Percentiles rank a stretch among this genome's conserved stretches.
Evolutionary conservation across 2,113 vertebrate genomes (phyloP).

Genomic region (Axis porcinus): DNA sequence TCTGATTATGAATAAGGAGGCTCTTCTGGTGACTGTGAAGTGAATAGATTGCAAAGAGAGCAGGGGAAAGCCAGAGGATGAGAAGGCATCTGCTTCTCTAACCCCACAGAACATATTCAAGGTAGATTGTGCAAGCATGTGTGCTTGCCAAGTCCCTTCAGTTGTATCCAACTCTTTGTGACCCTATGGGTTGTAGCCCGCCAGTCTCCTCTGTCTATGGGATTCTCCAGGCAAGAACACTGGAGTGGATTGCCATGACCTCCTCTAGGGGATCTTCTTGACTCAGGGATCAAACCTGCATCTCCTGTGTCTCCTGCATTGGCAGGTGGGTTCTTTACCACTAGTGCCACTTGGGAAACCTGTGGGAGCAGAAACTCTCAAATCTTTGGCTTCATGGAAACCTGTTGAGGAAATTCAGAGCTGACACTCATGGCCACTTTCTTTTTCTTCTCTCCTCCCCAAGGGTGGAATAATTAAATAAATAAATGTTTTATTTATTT

Average conservation of each 20-base stretch:
- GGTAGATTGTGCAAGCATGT: neutral
- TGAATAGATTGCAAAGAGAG: neutral
- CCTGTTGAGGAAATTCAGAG: neutral
- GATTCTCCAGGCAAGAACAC: neutral
- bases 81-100: neutral
- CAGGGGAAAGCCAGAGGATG: neutral
- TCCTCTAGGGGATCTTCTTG: neutral
- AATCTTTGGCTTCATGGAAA: neutral
- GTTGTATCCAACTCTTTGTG: neutral
- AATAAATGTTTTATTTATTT: too few relatives aligned
- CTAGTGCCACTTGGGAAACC: neutral
- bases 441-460: neutral
- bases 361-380: neutral
- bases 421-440: neutral
- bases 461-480: neutral
- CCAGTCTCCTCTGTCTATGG: neutral
- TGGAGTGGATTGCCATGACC: neutral
- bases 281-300: neutral
- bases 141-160: neutral
- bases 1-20: neutral
- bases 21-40: neutral
- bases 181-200: neutral
- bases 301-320: neutral
- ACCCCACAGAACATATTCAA: neutral
- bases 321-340: neutral